Percentiles rank a stretch among this genome's conserved stretches.
These are phyloP conservation scores for Ceramica pisi DNA, from an alignment of 2,888 invertebrate genomes.

Conservation along the genomic window DNA sequence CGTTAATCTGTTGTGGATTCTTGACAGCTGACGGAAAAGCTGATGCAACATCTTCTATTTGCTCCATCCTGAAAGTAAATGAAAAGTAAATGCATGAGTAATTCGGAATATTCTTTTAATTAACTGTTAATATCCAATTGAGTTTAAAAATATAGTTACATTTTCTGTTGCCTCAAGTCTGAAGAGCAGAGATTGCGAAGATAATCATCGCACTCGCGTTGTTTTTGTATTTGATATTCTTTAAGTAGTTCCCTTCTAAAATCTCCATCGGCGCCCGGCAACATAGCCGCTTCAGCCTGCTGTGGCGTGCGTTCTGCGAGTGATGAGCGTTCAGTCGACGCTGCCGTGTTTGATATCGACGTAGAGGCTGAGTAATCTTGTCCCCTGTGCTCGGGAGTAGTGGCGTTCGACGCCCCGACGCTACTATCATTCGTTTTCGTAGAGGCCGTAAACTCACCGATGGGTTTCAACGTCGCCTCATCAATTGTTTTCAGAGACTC, in stretches of 20 bases:
- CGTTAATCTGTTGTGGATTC: slow-evolving; percentile 61
- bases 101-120: slow-evolving; percentile 13
- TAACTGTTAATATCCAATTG: slow-evolving; percentile 32
- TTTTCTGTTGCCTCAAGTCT: slow-evolving; percentile 82
- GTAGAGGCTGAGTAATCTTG: slow-evolving; percentile 92
- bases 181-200: slow-evolving; percentile 85
- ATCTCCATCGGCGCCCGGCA: slow-evolving; percentile 79
- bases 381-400: slow-evolving; percentile 93
- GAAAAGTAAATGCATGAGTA: slow-evolving; percentile 28
- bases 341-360: slow-evolving; percentile 92
- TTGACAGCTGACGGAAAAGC: slow-evolving; percentile 74
- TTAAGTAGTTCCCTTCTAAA: slow-evolving; percentile 93
- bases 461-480: slow-evolving; percentile 78
- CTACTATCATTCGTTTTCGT: slow-evolving; percentile 81
- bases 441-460: slow-evolving; percentile 75
- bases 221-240: slow-evolving; percentile 95
- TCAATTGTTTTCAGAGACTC: slow-evolving; percentile 88
- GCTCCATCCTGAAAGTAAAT: slow-evolving; percentile 81
- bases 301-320: slow-evolving; percentile 79
- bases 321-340: slow-evolving; percentile 91
- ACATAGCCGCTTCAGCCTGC: slow-evolving; percentile 75
- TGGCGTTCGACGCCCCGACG: slow-evolving; percentile 87
- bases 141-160: slow-evolving; percentile 74
- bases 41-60: slow-evolving; percentile 73
- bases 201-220: slow-evolving; percentile 90